Conservation (phyloP, 2,797 vertebrate species). For the Onychomys leucogaster region DNA sequence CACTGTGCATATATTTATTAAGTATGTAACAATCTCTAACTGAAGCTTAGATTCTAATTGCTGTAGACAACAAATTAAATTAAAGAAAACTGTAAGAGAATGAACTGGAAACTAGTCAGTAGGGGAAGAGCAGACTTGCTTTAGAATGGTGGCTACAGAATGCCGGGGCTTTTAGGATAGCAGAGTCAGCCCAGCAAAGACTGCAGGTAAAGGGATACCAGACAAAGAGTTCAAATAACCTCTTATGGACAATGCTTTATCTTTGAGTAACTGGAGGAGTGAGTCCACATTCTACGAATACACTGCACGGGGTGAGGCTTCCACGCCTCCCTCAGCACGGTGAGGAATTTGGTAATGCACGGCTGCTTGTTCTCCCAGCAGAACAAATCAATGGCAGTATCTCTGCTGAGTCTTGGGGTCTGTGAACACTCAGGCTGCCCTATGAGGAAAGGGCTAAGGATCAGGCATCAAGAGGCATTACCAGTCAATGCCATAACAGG, state of each 20-base stretch:
- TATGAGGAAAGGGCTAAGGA: neutral
- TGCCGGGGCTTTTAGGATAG: neutral
- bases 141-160: neutral
- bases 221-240: neutral
- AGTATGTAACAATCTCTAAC: slow-evolving; percentile 36
- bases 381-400: neutral
- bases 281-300: neutral
- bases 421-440: neutral
- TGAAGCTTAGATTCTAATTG: slow-evolving; percentile 22
- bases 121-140: neutral
- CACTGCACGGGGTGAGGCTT: neutral
- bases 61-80: neutral
- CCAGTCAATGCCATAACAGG: neutral
- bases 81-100: neutral
- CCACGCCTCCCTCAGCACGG: neutral
- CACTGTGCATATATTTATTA: neutral
- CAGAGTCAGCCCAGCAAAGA: neutral
- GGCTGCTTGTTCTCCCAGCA: neutral
- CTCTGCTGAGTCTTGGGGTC: neutral
- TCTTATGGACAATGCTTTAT: neutral
- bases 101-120: neutral
- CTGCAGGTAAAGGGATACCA: neutral
- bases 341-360: neutral
- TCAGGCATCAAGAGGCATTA: neutral
- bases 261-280: neutral